A percentile compares a stretch with the other conserved stretches of the same genome.
phyloP scores from a whole-genome alignment of 1,140 invertebrate species.

The Lepidurus couesii region DNA sequence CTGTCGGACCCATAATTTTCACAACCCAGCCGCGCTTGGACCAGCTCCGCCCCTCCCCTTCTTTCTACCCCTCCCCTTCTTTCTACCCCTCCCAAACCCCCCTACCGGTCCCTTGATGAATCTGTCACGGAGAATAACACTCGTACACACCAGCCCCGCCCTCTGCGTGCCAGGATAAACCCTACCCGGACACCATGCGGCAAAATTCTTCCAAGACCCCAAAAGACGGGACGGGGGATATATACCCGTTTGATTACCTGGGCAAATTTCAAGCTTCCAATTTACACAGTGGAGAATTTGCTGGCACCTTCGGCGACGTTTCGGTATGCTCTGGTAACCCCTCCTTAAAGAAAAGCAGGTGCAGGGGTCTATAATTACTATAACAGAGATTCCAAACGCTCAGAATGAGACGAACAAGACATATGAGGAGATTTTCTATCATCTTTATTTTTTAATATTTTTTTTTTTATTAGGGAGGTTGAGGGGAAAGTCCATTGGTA shows the following conservation, averaged over 20 bases:
- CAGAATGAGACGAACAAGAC: conserved; percentile 15
- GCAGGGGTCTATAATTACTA: not conserved
- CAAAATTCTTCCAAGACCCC: not conserved
- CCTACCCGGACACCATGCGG: not conserved
- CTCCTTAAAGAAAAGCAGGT: not conserved
- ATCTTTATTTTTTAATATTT: not conserved
- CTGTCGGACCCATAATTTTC: conserved; percentile 12
- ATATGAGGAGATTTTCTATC: not conserved
- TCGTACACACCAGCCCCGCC: not conserved
- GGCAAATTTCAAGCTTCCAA: conserved; percentile 10
- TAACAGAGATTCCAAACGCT: not conserved
- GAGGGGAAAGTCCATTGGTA: not conserved
- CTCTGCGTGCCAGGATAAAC: not conserved
- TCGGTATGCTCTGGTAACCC: not conserved
- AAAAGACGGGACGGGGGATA: not conserved
- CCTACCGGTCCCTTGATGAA: conserved; percentile 13
- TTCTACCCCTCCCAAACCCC: not conserved
- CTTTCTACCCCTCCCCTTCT: not conserved
- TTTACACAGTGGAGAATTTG: not conserved
- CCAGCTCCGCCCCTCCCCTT: not conserved
- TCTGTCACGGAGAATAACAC: not conserved
- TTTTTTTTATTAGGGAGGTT: not conserved
- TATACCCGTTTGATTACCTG: not conserved
- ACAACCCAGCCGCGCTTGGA: not conserved
- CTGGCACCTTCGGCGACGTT: conserved; percentile 7